Evolutionary conservation across 1,140 invertebrate species (phyloP).

Genomic region (Ladona fulva): DNA sequence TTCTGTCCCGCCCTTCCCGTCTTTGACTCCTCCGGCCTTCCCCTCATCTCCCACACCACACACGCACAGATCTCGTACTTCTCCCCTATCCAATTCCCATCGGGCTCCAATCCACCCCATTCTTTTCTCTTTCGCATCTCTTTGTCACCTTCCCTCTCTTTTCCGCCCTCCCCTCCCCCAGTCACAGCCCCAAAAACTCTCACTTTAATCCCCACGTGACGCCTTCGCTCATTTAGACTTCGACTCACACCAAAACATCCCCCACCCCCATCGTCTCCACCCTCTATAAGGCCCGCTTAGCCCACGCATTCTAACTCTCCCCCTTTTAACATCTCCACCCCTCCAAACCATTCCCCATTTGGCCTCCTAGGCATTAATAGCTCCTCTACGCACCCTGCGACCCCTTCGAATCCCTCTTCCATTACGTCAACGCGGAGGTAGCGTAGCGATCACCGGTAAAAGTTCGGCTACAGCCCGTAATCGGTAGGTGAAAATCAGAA

Average conservation of each 20-base stretch:
- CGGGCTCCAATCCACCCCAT: neutral
- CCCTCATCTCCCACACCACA: neutral
- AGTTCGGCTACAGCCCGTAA: neutral
- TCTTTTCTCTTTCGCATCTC: neutral
- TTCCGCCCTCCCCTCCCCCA: neutral
- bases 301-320: neutral
- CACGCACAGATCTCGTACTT: neutral
- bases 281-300: neutral
- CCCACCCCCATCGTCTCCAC: neutral
- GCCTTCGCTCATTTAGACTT: neutral
- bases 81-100: neutral
- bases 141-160: neutral
- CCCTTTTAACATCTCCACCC: neutral
- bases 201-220: constrained; percentile 2
- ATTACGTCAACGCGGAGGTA: neutral
- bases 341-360: neutral
- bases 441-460: neutral
- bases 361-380: neutral
- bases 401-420: neutral
- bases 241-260: neutral
- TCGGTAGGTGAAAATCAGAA: neutral
- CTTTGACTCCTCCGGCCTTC: neutral
- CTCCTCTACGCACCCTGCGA: neutral
- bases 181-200: neutral
- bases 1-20: neutral